Evolutionary conservation across 2,797 vertebrate genomes (phyloP).

Genomic region (Sebastes cheni): DNA sequence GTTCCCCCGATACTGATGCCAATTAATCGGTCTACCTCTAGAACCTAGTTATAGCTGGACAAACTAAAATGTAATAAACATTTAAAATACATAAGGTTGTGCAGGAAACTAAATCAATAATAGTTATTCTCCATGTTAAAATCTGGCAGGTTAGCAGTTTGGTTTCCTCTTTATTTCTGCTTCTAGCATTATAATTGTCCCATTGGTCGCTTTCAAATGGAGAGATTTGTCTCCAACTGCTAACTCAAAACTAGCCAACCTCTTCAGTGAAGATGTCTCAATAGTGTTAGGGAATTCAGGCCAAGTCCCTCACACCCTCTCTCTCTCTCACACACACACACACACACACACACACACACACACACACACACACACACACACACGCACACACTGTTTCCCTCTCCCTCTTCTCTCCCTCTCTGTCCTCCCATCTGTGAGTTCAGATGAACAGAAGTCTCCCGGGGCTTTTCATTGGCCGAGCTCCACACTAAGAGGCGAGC

Average conservation of each 20-base stretch:
- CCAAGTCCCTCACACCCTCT: constrained; percentile 61
- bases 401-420: constrained; percentile 46
- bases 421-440: constrained; percentile 80
- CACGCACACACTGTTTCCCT: constrained; percentile 3
- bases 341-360: constrained; percentile 12
- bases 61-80: not conserved
- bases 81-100: not conserved
- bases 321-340: constrained; percentile 3
- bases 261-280: constrained; percentile 76
- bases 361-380: constrained; percentile 26
- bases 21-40: no score
- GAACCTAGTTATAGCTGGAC: not conserved
- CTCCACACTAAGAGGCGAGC: constrained; percentile 75
- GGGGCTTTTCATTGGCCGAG: constrained; percentile 76
- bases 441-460: constrained; percentile 77
- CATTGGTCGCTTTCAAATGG: constrained; percentile 48
- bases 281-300: constrained; percentile 62
- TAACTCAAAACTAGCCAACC: constrained; percentile 64
- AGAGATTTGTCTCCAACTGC: constrained; percentile 65
- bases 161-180: constrained; percentile 17
- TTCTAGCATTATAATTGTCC: constrained; percentile 6
- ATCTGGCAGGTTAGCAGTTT: not conserved
- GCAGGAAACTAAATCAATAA: not conserved
- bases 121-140: not conserved
- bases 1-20: no score